Base-by-base conservation (phyloP, 2,888 invertebrate genomes). In the Merodon equestris region DNA sequence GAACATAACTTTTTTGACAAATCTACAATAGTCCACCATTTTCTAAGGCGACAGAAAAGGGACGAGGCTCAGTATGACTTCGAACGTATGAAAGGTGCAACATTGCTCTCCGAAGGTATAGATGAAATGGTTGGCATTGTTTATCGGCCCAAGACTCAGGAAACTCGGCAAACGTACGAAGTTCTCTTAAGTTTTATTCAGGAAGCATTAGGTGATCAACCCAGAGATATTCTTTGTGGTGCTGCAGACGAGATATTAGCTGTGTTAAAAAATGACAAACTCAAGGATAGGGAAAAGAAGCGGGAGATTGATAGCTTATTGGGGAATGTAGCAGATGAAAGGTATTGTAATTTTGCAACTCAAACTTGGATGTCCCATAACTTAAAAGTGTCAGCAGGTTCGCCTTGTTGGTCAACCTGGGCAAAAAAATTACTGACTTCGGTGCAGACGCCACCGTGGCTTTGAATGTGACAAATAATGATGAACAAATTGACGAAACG, bases 171-270 rank as follows among this genome's bases (percentile, higher is more conserved):
- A 86, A 99, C 98, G 0, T 99, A 99, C 84, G 99, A 99, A 88
- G 94, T 98, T 42, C 90, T 99, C 54, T 90, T 99, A 36, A 97
- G 97, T 83, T 98, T 99, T 86, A 96, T 99, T 88, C 98, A 99
- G 90, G 97, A 97, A 85, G 96, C 98, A 0, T 91, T 99, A 0
- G 98, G 99, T 0, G 99, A 99, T 90, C 94, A 98, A 90, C 98
- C 99, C 0, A 91, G 98, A 66, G 99, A 99, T 88, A 95, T 99
- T 82, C 89, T 99, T 27, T 98, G 98, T 87, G 99, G 99, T 36
- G 98, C 99, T 9, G 99, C 98, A n/a, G 99, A 99, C 90, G 99
- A 99, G 92, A 97, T 99, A 63, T 90, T 99, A 38, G 93, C 95
- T 0, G 96, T 97, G 0, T 89, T 99, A 19, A 99, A 99, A 89